phyloP scores from a whole-genome alignment of 2,113 vertebrate genomes.

The Sciurus niger region DNA sequence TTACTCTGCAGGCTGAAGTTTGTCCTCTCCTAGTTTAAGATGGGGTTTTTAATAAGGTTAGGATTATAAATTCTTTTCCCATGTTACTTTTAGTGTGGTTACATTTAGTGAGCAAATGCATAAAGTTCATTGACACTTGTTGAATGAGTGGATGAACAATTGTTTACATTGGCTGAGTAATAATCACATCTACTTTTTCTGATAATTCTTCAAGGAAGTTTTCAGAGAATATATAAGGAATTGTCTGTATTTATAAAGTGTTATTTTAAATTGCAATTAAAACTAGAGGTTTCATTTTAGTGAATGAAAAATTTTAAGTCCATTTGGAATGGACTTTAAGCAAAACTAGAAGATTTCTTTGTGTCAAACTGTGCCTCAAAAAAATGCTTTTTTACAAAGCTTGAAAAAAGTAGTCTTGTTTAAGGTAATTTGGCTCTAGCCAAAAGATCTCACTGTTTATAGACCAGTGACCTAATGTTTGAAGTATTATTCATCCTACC shows the following conservation, averaged over 20 bases:
- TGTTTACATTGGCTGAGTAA: slow-evolving; percentile 19
- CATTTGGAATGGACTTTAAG: background rate
- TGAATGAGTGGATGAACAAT: background rate
- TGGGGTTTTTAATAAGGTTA: background rate
- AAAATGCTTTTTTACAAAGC: slow-evolving; percentile 34
- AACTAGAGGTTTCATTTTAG: slow-evolving; percentile 27
- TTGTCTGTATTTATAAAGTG: background rate
- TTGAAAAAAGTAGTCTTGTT: slow-evolving; percentile 63
- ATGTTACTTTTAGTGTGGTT: background rate
- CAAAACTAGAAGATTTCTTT: slow-evolving; percentile 56
- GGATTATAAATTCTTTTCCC: background rate
- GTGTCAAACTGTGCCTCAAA: slow-evolving; percentile 4
- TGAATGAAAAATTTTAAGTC: background rate
- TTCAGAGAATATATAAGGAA: background rate
- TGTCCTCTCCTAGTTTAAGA: background rate
- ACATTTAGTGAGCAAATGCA: background rate
- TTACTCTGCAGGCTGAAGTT: background rate
- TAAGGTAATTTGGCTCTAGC: slow-evolving; percentile 60
- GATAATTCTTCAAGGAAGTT: slow-evolving; percentile 26
- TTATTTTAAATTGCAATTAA: slow-evolving; percentile 53
- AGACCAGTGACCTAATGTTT: slow-evolving; percentile 73
- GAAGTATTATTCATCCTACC: slow-evolving; percentile 67
- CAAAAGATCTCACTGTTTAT: slow-evolving; percentile 60
- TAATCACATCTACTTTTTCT: slow-evolving; percentile 33
- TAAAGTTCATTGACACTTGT: background rate